Evolutionary conservation across 2,888 invertebrate species (phyloP), one percentile per base, ranked within the genome.

Genomic region (Drosophila prostipennis): DNA sequence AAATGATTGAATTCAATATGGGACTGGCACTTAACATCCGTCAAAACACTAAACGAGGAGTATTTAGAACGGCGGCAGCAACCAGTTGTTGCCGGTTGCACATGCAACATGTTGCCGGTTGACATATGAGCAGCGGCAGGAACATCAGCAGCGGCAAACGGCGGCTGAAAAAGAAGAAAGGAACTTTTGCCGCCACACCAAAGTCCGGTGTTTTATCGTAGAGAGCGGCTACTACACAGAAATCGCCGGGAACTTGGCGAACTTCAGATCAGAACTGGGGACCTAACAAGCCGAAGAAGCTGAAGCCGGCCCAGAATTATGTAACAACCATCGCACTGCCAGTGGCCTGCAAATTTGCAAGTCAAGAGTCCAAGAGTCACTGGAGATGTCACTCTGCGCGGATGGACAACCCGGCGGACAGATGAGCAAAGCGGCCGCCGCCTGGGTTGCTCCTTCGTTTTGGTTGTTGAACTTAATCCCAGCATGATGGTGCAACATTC

Each of bases 1-100:
- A 48, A 53, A 60, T 71, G 48, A 53, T 60, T 71, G 71, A 71
- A 68, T 55, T 67, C 53, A 67, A 67, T 67, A 48, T 53, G 53
- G n/a, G 45, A 43, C 60, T 56, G 76, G 72, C 85, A 90, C 90
- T 90, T 90, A 88, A 83, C 89, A 90, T 90, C 90, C 90, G 89
- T 90, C 90, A 90, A 71, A 87, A 81, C 80, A 76, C 80, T 82
- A 85, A 85, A 87, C 80, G 83, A 85, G 80, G 76, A 79, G 74
- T 77, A 77, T 85, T 84, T 87, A 87, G 85, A 80, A 87, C 77
- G 74, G 78, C 79, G 68, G 75, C 72, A 76, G 72, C 65, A 61
- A 61, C 49, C 76, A 64, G 46, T 46, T 46, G 46, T 71, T 71
- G 68, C 76, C 74, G 65, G 76, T 63, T 46, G 40, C 61, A 59